These are phyloP conservation scores for Sebastes vulpes DNA, from an alignment of 2,797 vertebrate species.

Conservation along the genomic window DNA sequence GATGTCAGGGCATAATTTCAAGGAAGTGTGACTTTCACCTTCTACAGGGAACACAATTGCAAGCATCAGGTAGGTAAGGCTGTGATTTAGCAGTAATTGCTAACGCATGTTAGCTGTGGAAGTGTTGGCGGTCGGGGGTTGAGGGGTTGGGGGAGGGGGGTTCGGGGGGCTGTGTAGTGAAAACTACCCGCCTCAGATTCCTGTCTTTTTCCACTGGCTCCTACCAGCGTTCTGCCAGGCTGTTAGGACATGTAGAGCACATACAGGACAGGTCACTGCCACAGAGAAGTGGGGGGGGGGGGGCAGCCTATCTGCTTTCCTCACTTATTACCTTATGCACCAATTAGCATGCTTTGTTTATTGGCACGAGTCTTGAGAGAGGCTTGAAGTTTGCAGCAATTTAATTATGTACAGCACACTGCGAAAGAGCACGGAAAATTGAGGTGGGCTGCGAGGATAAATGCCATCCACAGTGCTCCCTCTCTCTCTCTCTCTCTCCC, in stretches of 20 bases:
- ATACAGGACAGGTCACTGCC: conserved; percentile 60
- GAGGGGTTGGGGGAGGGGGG: neutral
- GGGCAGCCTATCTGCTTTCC: conserved; percentile 28
- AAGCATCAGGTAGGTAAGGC: conserved; percentile 27
- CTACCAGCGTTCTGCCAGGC: conserved; percentile 46
- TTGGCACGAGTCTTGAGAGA: conserved; percentile 58
- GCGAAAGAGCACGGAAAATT: conserved; percentile 71
- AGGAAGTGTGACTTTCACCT: neutral
- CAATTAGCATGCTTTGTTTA: conserved; percentile 73
- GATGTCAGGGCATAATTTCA: neutral
- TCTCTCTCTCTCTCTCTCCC: neutral
- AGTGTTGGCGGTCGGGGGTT: neutral
- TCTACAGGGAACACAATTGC: neutral
- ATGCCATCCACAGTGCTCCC: conserved; percentile 52
- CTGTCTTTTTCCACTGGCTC: conserved; percentile 75
- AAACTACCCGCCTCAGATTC: conserved; percentile 68
- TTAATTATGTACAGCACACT: conserved; percentile 70
- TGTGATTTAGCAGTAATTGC: conserved; percentile 52
- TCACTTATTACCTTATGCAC: conserved; percentile 50
- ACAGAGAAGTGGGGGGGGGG: conserved; percentile 24
- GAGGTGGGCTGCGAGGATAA: conserved; percentile 74
- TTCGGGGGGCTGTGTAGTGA: conserved; percentile 6
- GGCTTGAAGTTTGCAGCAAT: conserved; percentile 69
- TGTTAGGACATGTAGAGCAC: conserved; percentile 59
- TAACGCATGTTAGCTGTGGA: conserved; percentile 56